A percentile compares a stretch with the other conserved stretches of the same genome.
Conservation (phyloP, 2,797 vertebrate genomes). For the Helicolenus hilgendorfi region DNA sequence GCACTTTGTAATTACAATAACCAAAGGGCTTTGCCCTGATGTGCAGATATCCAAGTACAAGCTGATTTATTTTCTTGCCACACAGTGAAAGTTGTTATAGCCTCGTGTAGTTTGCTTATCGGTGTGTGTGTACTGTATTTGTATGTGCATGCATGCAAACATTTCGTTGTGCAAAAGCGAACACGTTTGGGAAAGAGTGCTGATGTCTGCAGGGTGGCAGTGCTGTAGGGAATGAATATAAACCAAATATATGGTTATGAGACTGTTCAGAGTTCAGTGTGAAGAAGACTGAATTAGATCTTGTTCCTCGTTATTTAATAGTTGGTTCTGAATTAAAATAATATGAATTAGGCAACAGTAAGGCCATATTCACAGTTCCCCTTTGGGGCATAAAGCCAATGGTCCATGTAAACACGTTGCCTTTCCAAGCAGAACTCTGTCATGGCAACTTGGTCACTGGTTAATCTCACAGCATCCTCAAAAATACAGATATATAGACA, state of each 20-base stretch:
- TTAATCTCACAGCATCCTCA: slow-evolving; percentile 26
- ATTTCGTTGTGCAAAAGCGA: slow-evolving; percentile 60
- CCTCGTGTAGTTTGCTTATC: slow-evolving; percentile 62
- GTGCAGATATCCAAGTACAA: slow-evolving; percentile 72
- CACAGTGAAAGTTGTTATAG: slow-evolving; percentile 47
- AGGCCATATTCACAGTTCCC: not conserved
- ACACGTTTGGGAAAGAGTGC: slow-evolving; percentile 59
- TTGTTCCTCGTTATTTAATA: not conserved
- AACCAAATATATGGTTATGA: slow-evolving; percentile 10
- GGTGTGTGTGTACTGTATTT: slow-evolving; percentile 25
- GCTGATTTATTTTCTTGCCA: slow-evolving; percentile 75
- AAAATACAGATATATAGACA: not conserved
- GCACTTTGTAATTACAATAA: slow-evolving; percentile 83
- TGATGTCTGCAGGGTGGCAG: slow-evolving; percentile 62
- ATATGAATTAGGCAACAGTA: not conserved
- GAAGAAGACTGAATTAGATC: not conserved
- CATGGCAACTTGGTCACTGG: slow-evolving; percentile 19
- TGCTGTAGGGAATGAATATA: slow-evolving; percentile 16
- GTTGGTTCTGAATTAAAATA: slow-evolving; percentile 17
- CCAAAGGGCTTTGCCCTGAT: slow-evolving; percentile 72
- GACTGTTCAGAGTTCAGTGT: not conserved
- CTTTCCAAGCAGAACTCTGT: slow-evolving; percentile 8
- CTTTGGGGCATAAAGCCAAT: slow-evolving; percentile 14
- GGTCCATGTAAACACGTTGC: slow-evolving; percentile 33
- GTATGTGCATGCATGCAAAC: slow-evolving; percentile 53